A percentile compares a stretch with the other conserved stretches of the same genome.
phyloP scores from a whole-genome alignment of 1,140 invertebrate species.

The Amyelois transitella region DNA sequence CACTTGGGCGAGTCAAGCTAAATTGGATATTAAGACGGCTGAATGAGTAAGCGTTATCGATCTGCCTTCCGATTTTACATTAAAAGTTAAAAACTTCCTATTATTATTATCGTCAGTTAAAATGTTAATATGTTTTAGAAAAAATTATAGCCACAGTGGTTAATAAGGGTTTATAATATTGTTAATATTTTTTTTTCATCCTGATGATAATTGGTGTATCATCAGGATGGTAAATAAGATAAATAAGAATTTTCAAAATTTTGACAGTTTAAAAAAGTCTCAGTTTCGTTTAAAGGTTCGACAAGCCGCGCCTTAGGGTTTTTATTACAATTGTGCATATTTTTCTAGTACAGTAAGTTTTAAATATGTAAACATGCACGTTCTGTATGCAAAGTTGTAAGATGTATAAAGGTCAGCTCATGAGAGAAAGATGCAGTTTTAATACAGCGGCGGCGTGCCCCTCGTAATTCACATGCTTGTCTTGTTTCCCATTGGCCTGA shows the following conservation, averaged over 20 bases:
- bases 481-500: constrained; percentile 49
- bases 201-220: too few species aligned
- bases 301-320: too few species aligned
- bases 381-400: constrained; percentile 9
- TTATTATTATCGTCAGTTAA: not conserved
- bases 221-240: too few species aligned
- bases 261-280: too few species aligned
- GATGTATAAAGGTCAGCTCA: constrained; percentile 14
- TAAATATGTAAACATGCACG: not conserved
- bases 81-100: not conserved
- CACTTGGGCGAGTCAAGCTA: not conserved
- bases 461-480: constrained; percentile 55
- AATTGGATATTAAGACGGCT: constrained; percentile 1
- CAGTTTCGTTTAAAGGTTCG: too few species aligned
- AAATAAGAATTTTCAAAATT: too few species aligned
- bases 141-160: too few species aligned
- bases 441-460: constrained; percentile 36
- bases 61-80: not conserved
- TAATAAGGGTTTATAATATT: too few species aligned
- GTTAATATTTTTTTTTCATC: too few species aligned
- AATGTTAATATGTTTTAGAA: not conserved
- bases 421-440: constrained; percentile 48
- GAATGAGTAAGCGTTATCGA: not conserved
- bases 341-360: too few species aligned
- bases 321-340: too few species aligned